phyloP scores from a whole-genome alignment of 2,113 vertebrate species.

The Scortum barcoo region DNA sequence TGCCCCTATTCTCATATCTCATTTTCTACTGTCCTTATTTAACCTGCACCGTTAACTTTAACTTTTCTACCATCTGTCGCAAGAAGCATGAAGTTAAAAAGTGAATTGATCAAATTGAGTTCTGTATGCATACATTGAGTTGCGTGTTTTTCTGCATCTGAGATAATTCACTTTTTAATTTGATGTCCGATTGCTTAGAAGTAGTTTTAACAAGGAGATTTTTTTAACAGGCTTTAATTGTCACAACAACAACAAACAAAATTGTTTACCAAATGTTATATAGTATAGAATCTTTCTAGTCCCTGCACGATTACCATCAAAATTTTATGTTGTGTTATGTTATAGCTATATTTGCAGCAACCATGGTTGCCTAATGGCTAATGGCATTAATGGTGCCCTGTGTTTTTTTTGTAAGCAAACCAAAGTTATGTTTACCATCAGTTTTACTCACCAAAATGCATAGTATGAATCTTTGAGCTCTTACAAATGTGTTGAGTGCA shows the following conservation, averaged over 20 bases:
- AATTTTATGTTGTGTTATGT: neutral
- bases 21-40: constrained; percentile 41
- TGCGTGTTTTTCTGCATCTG: constrained; percentile 2
- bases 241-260: too few relatives aligned
- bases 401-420: neutral
- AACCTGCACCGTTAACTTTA: constrained; percentile 33
- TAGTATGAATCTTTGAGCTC: too few relatives aligned
- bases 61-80: constrained; percentile 52
- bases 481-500: too few relatives aligned
- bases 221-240: neutral
- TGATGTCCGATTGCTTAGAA: neutral
- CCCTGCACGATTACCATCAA: neutral
- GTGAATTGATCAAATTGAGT: constrained; percentile 35
- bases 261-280: neutral
- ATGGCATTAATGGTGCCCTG: neutral
- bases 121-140: constrained; percentile 2
- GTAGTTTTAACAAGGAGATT: neutral
- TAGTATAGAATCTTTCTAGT: neutral
- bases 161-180: constrained; percentile 16
- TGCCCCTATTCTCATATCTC: constrained; percentile 33
- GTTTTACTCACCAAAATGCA: neutral
- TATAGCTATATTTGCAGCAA: neutral
- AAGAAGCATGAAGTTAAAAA: neutral
- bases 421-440: neutral
- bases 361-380: neutral